These are phyloP conservation scores for Orthonychiurus folsomi DNA, from an alignment of 2,888 invertebrate species.

Conservation along the genomic window DNA sequence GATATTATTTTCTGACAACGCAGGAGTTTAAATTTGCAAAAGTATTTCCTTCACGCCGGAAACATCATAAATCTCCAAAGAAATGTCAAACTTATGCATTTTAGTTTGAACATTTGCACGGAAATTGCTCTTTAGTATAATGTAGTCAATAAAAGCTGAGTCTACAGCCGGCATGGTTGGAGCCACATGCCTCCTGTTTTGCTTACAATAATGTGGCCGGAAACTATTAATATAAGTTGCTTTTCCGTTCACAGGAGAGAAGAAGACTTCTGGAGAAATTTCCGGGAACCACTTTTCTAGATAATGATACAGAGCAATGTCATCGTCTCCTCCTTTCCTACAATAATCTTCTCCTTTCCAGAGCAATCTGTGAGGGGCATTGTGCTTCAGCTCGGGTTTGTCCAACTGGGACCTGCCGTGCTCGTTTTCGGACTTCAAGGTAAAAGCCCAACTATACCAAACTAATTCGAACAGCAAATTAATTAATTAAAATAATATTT, in stretches of 20 bases:
- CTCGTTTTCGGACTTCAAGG: slow-evolving; percentile 30
- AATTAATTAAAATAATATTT: no score
- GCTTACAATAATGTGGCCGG: neutral
- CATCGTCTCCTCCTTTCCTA: slow-evolving; percentile 70
- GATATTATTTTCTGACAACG: no score
- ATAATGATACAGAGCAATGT: slow-evolving; percentile 67
- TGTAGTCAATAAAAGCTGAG: no score
- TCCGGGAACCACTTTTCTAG: slow-evolving; percentile 64
- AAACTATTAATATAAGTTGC: neutral
- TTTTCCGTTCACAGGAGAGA: slow-evolving; percentile 57
- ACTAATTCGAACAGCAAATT: no score
- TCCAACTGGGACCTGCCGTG: slow-evolving; percentile 64
- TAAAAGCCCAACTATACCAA: no score
- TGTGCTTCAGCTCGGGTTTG: slow-evolving; percentile 75
- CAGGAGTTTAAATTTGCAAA: no score
- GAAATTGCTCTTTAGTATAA: no score
- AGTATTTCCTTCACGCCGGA: no score
- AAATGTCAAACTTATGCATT: no score
- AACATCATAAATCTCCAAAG: no score
- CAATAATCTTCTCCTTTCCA: slow-evolving; percentile 65
- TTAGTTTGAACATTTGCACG: no score
- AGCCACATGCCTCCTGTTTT: neutral
- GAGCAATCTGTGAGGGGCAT: slow-evolving; percentile 77
- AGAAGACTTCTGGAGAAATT: slow-evolving; percentile 73
- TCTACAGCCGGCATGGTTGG: no score